Percentiles rank a stretch among this genome's conserved stretches.
These are phyloP conservation scores for Tamias sibiricus DNA, from an alignment of 2,113 vertebrate species.

Conservation along the genomic window DNA sequence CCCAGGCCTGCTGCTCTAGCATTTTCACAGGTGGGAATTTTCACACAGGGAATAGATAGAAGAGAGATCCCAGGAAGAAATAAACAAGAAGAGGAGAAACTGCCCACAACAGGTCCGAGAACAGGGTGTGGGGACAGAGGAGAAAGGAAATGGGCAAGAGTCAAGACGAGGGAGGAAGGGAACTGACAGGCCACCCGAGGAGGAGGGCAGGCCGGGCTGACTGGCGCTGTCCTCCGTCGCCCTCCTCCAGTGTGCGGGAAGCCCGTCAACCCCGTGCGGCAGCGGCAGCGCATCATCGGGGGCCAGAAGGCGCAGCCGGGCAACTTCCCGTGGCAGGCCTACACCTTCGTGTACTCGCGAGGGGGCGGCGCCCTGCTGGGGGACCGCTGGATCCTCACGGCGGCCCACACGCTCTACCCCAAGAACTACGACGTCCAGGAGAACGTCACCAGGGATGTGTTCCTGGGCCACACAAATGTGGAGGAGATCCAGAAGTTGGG, in stretches of 20 bases:
- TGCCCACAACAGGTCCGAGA: background rate
- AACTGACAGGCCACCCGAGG: background rate
- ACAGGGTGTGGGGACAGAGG: background rate
- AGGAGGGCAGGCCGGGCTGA: background rate
- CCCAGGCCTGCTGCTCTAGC: background rate
- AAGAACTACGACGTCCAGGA: rapidly evolving
- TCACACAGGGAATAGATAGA: background rate
- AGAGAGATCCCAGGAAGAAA: background rate
- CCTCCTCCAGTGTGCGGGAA: conserved; percentile 91
- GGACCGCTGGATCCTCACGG: conserved; percentile 94
- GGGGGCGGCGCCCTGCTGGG: conserved; percentile 92
- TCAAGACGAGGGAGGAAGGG: too few relatives aligned
- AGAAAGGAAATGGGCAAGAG: background rate
- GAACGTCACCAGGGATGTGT: conserved; percentile 74
- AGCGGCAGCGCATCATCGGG: conserved; percentile 86
- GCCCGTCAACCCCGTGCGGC: conserved; percentile 72
- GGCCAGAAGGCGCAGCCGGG: conserved; percentile 85
- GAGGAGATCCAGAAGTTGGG: conserved; percentile 51
- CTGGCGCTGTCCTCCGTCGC: background rate
- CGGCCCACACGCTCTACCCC: conserved; percentile 90
- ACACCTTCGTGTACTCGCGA: conserved; percentile 75
- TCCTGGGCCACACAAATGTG: conserved; percentile 78
- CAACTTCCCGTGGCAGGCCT: conserved; percentile 94
- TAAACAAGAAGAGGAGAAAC: background rate
- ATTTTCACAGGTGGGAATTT: background rate